These are phyloP conservation scores for Narcine bancroftii DNA, from an alignment of 2,113 vertebrate species.

Conservation along the genomic window DNA sequence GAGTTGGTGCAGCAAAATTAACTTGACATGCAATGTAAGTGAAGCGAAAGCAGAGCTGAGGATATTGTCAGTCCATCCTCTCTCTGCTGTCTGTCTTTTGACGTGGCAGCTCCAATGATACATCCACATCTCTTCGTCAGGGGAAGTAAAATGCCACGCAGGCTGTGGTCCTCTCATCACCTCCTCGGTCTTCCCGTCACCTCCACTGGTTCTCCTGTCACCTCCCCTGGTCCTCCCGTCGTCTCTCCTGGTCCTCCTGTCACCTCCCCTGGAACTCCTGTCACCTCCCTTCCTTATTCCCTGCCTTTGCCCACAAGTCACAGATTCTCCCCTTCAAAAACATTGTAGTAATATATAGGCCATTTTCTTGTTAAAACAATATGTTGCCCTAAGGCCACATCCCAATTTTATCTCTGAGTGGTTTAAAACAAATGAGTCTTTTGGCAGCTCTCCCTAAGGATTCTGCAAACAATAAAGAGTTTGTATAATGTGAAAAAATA, in stretches of 20 bases:
- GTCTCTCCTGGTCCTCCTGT: too few species aligned
- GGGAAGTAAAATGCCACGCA: neutral
- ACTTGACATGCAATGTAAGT: neutral
- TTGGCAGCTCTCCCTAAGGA: neutral
- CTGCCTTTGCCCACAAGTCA: neutral
- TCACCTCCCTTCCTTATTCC: neutral
- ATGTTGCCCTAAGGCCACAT: neutral
- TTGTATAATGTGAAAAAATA: neutral
- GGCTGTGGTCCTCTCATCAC: too few species aligned
- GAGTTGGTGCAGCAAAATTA: conserved; percentile 22
- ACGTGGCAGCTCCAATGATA: neutral
- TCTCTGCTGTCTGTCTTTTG: neutral
- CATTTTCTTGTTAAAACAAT: neutral
- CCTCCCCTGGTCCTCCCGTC: too few species aligned
- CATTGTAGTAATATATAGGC: neutral
- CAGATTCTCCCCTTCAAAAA: neutral
- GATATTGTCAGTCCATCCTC: neutral
- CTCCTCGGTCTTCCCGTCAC: too few species aligned
- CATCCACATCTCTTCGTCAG: neutral
- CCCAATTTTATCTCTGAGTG: neutral
- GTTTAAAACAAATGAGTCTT: neutral
- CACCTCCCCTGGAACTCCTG: neutral
- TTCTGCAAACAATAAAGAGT: neutral
- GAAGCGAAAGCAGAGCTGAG: neutral
- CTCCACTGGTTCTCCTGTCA: too few species aligned